These are phyloP conservation scores for Ispidina picta DNA, from an alignment of 2,797 vertebrate genomes.

Conservation along the genomic window DNA sequence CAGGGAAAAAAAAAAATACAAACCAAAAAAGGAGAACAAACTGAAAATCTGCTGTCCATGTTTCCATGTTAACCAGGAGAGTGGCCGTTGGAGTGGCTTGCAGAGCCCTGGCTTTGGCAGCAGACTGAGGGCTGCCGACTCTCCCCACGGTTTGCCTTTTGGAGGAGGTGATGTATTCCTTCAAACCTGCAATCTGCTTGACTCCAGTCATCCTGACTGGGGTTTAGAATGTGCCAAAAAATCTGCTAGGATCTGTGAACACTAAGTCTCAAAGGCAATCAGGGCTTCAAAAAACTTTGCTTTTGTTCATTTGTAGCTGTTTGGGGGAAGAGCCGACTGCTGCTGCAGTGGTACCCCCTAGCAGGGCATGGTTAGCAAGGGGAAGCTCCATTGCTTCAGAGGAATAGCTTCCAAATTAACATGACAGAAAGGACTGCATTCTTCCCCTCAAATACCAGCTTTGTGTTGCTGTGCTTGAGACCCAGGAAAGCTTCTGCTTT, in stretches of 20 bases:
- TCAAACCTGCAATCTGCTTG: conserved; percentile 55
- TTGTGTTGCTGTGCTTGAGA: background rate
- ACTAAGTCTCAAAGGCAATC: conserved; percentile 50
- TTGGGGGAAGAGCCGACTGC: background rate
- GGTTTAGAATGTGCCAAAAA: conserved; percentile 50
- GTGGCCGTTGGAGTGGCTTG: background rate
- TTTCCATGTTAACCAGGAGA: conserved; percentile 14
- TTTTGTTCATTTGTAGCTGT: conserved; percentile 25
- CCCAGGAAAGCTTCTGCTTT: background rate
- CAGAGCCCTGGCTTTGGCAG: conserved; percentile 14
- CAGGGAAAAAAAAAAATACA: background rate
- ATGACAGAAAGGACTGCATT: conserved; percentile 33
- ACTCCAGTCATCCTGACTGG: conserved; percentile 33
- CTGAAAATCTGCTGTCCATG: conserved; percentile 21
- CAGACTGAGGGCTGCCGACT: background rate
- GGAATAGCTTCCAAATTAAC: background rate
- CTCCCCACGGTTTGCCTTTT: background rate
- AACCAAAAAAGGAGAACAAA: background rate
- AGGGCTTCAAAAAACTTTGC: conserved; percentile 20
- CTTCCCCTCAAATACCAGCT: background rate
- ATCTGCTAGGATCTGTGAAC: conserved; percentile 42
- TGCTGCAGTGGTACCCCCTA: background rate
- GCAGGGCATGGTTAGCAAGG: background rate
- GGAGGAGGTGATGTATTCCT: conserved; percentile 23
- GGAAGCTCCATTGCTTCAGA: conserved; percentile 24